Base-by-base conservation (phyloP, 1,140 invertebrate genomes). In the Frieseomelitta varia region DNA sequence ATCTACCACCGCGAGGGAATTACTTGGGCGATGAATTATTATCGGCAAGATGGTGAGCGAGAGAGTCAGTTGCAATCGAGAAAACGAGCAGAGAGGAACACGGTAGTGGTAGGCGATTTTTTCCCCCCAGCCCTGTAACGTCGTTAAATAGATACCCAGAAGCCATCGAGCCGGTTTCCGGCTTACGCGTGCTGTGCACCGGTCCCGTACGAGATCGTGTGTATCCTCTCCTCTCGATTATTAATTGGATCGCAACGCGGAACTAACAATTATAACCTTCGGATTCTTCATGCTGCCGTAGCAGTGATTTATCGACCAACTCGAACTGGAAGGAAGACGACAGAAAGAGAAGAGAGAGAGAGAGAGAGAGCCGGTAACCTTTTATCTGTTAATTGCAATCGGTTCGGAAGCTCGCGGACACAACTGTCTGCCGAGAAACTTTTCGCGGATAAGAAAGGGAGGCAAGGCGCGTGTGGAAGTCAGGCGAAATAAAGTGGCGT, bases 161-260 rank as follows among this genome's bases (percentile, higher is more conserved):
- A 88, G 88, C 87, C 63, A 88, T 89, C 88, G 84, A 86, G 88
- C 88, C 80, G 85, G 88, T 89, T 89, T 88, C 87, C 84, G 87
- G 87, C 86, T 85, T 83, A 86, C 78, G 69, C 78, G 84, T 81
- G 73, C 56, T 27, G 79, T 21, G 79, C 71, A 65, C 81, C 61
- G n/a, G n/a, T n/a, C n/a, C n/a, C n/a, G n/a, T n/a, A n/a, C n/a
- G n/a, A n/a, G n/a, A n/a, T n/a, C n/a, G n/a, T n/a, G n/a, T n/a
- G 86, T 69, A 82, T 85, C 83, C 85, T 27, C 14, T 30, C 47
- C 53, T 19, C 78, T 1, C 21, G 27, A 39, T 79, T 79, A 79
- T 79, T 79, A 79, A 79, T 79, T 34, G 76, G 63, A 79, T n/a
- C 27, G 21, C 63, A 19, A 68, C 61, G n/a, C 39, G 63, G 58